These are phyloP conservation scores for Drosophila parabipectinata DNA, from an alignment of 1,140 invertebrate species.

Conservation along the genomic window DNA sequence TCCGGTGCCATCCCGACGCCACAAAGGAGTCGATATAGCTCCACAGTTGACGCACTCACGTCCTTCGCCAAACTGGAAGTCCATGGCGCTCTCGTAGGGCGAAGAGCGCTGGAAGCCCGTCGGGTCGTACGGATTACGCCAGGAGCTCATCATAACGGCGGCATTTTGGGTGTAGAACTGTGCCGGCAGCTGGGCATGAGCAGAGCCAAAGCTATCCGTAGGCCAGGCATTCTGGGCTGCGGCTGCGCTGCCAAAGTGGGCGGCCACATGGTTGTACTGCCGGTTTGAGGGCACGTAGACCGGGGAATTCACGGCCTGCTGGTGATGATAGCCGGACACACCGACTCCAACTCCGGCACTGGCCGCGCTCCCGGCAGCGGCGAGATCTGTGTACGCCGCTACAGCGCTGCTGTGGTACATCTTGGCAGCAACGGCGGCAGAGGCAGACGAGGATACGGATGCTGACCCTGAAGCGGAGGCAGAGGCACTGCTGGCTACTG, in stretches of 20 bases:
- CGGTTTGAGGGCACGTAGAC: conserved; percentile 86
- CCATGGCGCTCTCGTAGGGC: conserved; percentile 91
- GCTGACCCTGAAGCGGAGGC: conserved; percentile 35
- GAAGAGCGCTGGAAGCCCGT: conserved; percentile 89
- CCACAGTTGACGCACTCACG: conserved; percentile 98
- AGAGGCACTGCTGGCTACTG: conserved; percentile 27
- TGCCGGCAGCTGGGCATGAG: conserved; percentile 85
- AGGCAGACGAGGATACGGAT: conserved; percentile 44
- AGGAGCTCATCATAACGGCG: conserved; percentile 90
- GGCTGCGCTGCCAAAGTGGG: conserved; percentile 83
- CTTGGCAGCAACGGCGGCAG: conserved; percentile 53
- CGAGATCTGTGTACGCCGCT: conserved; percentile 77
- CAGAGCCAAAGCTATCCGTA: conserved; percentile 75
- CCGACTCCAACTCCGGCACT: conserved; percentile 62
- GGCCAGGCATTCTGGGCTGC: conserved; percentile 83
- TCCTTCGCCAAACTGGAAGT: conserved; percentile 93
- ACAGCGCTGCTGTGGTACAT: conserved; percentile 82
- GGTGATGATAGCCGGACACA: conserved; percentile 74
- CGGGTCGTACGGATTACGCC: conserved; percentile 90
- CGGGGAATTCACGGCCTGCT: conserved; percentile 83
- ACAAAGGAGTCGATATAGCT: conserved; percentile 96
- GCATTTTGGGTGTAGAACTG: conserved; percentile 89
- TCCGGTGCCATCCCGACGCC: conserved; percentile 97
- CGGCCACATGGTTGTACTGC: conserved; percentile 81
- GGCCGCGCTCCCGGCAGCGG: conserved; percentile 79